phyloP scores from a whole-genome alignment of 2,797 vertebrate species.

The Diglossa cyanea region DNA sequence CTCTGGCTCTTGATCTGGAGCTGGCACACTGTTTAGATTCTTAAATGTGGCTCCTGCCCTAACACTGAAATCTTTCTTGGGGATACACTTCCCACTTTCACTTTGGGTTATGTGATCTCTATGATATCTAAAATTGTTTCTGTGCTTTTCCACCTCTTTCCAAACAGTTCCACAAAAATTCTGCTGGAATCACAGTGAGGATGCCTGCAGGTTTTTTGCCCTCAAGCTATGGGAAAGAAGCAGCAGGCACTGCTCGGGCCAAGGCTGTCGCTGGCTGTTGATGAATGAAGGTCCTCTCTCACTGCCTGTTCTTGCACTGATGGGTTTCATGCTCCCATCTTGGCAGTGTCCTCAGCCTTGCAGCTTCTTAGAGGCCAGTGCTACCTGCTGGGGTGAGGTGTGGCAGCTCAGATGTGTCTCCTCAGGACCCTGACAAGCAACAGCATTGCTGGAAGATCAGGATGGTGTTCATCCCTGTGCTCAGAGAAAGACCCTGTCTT shows the following conservation, averaged over 20 bases:
- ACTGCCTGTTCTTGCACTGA: not conserved
- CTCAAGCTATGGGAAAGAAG: not conserved
- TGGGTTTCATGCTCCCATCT: not conserved
- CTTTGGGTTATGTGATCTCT: not conserved
- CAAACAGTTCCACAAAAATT: not conserved
- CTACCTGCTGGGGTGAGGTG: not conserved
- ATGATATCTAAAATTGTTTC: not conserved
- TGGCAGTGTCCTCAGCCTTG: not conserved
- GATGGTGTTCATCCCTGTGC: not conserved
- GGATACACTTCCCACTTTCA: not conserved
- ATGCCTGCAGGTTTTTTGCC: not conserved
- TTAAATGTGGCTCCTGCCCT: not conserved
- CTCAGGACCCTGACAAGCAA: not conserved
- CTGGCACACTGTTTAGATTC: not conserved
- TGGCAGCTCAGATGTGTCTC: fast-evolving
- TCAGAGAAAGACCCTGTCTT: not conserved
- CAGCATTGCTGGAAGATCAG: not conserved
- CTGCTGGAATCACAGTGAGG: not conserved
- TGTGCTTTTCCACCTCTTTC: not conserved
- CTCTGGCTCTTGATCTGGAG: not conserved
- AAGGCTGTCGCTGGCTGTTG: not conserved
- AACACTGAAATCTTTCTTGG: not conserved
- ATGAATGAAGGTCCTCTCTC: not conserved
- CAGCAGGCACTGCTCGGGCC: not conserved
- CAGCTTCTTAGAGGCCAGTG: not conserved